Base-by-base conservation (phyloP, 2,113 vertebrate species). In the Sakesphorus luctuosus region DNA sequence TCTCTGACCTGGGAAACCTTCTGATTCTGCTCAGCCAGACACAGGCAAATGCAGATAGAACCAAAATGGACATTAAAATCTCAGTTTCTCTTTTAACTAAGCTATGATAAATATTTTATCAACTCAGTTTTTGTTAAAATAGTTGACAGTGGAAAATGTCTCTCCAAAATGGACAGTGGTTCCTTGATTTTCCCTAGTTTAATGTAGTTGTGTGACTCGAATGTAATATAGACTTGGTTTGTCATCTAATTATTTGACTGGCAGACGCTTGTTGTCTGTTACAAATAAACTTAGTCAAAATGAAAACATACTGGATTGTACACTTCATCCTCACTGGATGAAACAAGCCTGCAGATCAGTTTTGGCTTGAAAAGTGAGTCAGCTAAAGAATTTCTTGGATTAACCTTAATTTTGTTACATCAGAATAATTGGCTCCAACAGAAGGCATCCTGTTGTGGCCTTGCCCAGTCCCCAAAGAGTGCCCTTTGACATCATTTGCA, bases 391-490 rank as follows among this genome's bases (percentile, higher is more conserved):
- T 86, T 87, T 71, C 61, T 93, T 74, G 90, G 72, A 88, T 88
- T 90, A 65, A 78, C 65, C 35, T 71, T 88, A 44, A 74, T 94
- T 95, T 77, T 88, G 76, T 86, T 96, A 88, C 88, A 75, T 88
- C 93, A 83, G 93, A 80, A 44, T 94, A 91, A 90, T 63, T 95
- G 94, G 52, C 87, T 93, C 33, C 69, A 92, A 14, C 65, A 78
- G 87, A 74, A 80, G 50, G 76, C 90, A 35, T 92, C 87, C 86
- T 88, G 83, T 49, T 2, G 13, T 62, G 90, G 92, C 86, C 68
- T 89, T 93, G 74, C 84, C 93, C 69, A 61, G 53, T 92, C 77
- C 90, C 94, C 91, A 36, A 6, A 53, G 87, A 63, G 56, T 3
- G 44, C 66, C 66, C 93, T 91, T 80, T 68, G 93, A 61, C 77